Base-by-base conservation (phyloP, 2,797 vertebrate genomes). In the Sparidentex hasta region DNA sequence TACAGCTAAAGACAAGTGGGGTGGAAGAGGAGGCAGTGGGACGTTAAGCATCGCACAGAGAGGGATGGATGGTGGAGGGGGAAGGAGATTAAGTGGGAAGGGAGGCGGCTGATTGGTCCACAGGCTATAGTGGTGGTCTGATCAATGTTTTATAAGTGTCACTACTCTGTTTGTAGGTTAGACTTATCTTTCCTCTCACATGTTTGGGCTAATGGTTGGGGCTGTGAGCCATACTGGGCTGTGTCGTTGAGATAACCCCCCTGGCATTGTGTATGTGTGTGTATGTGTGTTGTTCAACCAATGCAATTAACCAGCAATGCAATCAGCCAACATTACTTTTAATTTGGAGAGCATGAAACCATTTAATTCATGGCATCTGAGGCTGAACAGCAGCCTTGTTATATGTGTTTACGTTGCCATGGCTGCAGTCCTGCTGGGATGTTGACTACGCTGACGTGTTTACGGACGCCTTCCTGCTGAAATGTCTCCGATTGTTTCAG, bases 121-220 rank as follows among this genome's bases (percentile, higher is more conserved):
- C 79, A 59, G 61, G 21, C 62, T 77, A 27, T 74, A 81, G 75
- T 67, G 59, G 78, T 46, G 76, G 58, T 58, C 75, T 82, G 80
- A 92, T 94, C 74, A 91, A 93, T 93, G 88, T 92, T 94, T 91
- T 78, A 93, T 88, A 74, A 84, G 84, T 56, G 85, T 82, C 56
- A 50, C 80, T 84, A 14, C 76, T 77, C 74, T n/a, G 76, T 87
- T 83, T 87, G 90, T 89, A 78, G 89, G 83, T 85, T 82, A 75
- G 67, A 80, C 88, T 85, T 91, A 92, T 92, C 86, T 91, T 51
- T 71, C 64, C 70, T 84, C 77, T 84, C 55, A 78, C 76, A 65
- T 69, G 81, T 80, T 88, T 71, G 75, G 75, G 63, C 76, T 88
- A 88, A 81, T 83, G 84, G 78, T 80, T 51, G 27, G 74, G 80